Percentiles rank a stretch among this genome's conserved stretches.
Evolutionary conservation across 2,888 invertebrate species (phyloP).

Genomic region (Rhabditoides inermis): DNA sequence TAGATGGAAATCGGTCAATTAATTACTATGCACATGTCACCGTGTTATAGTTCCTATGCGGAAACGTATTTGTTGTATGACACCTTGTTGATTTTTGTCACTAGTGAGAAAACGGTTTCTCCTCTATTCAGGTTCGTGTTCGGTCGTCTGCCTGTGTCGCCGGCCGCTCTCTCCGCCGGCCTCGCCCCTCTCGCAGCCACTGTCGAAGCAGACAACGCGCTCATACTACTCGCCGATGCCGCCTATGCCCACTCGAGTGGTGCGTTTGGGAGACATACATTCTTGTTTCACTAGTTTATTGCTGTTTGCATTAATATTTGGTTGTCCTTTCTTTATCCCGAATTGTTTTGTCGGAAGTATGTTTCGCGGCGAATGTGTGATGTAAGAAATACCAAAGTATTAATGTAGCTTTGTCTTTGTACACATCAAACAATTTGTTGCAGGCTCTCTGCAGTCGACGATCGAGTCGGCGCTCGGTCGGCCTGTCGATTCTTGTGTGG

Average conservation of each 20-base stretch:
- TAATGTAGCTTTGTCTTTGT: conserved; percentile 5
- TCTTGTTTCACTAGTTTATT: no score
- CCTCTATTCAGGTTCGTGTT: conserved; percentile 11
- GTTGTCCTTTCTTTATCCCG: neutral
- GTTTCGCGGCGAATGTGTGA: neutral
- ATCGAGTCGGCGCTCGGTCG: no score
- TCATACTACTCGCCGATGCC: conserved; percentile 10
- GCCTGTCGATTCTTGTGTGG: no score
- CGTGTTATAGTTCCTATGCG: no score
- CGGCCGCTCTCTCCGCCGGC: neutral
- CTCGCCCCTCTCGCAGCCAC: neutral
- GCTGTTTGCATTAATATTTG: neutral
- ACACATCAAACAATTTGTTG: no score
- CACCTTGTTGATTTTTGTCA: neutral
- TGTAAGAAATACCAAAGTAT: neutral
- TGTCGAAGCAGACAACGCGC: neutral
- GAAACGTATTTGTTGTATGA: no score
- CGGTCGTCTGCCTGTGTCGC: conserved; percentile 9
- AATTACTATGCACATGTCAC: no score
- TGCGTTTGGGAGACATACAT: neutral
- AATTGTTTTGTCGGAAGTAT: neutral
- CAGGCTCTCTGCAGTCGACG: no score
- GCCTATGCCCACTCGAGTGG: conserved; percentile 8
- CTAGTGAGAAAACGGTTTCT: neutral
- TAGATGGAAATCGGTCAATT: no score